phyloP scores from a whole-genome alignment of 2,113 vertebrate species.

The Stigmatopora argus region DNA sequence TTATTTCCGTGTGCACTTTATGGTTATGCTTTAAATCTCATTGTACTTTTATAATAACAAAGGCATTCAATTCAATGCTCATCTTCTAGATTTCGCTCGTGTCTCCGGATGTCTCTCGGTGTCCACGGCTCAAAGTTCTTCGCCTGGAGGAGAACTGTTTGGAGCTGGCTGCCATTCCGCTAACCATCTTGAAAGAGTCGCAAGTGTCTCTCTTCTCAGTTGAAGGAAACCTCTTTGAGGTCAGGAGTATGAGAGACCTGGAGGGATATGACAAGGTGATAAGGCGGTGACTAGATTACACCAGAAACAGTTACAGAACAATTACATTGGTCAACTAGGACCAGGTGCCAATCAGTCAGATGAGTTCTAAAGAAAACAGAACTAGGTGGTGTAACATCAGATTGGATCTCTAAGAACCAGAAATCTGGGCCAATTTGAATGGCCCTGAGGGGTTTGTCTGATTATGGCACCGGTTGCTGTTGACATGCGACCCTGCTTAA shows the following conservation, averaged over 20 bases:
- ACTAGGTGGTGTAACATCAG: neutral
- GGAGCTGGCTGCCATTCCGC: slow-evolving; percentile 86
- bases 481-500: neutral
- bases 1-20: too few relatives aligned
- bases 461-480: neutral
- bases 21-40: too few relatives aligned
- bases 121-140: slow-evolving; percentile 91
- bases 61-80: neutral
- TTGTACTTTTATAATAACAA: too few relatives aligned
- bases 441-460: neutral
- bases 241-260: slow-evolving; percentile 85
- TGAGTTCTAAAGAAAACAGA: neutral
- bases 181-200: slow-evolving; percentile 82
- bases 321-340: neutral
- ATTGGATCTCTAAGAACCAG: neutral
- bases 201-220: slow-evolving; percentile 91
- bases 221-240: slow-evolving; percentile 97
- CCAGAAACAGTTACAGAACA: neutral
- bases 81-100: slow-evolving; percentile 82
- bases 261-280: slow-evolving; percentile 91
- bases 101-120: slow-evolving; percentile 78
- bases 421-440: neutral
- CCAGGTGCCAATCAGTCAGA: neutral
- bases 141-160: slow-evolving; percentile 96
- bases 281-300: neutral